Evolutionary conservation across 64 coral and sea anemone species (phyloP).

Genomic region (Montipora sp.): DNA sequence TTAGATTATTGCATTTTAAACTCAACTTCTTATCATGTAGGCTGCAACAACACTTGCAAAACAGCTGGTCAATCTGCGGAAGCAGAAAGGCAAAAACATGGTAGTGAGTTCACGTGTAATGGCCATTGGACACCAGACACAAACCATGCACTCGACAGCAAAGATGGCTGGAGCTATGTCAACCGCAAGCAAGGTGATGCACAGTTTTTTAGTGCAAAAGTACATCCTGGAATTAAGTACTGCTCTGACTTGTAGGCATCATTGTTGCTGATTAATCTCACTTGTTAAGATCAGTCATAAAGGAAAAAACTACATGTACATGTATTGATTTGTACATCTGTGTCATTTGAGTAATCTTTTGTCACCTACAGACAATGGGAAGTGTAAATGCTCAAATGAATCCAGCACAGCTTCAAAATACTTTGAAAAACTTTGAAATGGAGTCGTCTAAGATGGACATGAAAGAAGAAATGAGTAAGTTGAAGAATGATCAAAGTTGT

Average conservation of each 20-base stretch:
- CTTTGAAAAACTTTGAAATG: slow-evolving; percentile 96
- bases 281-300: background rate
- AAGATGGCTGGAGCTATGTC: slow-evolving; percentile 98
- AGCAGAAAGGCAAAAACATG: slow-evolving; percentile 95
- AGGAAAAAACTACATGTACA: no score
- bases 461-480: slow-evolving; percentile 99
- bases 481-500: background rate
- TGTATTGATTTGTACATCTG: no score
- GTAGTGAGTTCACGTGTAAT: slow-evolving; percentile 76
- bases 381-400: slow-evolving; percentile 94
- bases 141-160: slow-evolving; percentile 93
- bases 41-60: slow-evolving; percentile 95
- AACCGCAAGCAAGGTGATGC: slow-evolving; percentile 83
- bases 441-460: slow-evolving; percentile 98
- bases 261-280: no score
- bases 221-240: no score
- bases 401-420: slow-evolving; percentile 86
- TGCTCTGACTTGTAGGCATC: no score
- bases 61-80: slow-evolving; percentile 88
- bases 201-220: no score
- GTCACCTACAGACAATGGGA: slow-evolving; percentile 83
- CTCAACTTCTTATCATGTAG: slow-evolving; percentile 24
- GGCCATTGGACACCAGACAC: slow-evolving; percentile 94
- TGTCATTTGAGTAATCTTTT: background rate
- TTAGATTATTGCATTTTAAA: background rate